These are phyloP conservation scores for Percopsis transmontana DNA, from an alignment of 2,113 vertebrate species.

Conservation along the genomic window DNA sequence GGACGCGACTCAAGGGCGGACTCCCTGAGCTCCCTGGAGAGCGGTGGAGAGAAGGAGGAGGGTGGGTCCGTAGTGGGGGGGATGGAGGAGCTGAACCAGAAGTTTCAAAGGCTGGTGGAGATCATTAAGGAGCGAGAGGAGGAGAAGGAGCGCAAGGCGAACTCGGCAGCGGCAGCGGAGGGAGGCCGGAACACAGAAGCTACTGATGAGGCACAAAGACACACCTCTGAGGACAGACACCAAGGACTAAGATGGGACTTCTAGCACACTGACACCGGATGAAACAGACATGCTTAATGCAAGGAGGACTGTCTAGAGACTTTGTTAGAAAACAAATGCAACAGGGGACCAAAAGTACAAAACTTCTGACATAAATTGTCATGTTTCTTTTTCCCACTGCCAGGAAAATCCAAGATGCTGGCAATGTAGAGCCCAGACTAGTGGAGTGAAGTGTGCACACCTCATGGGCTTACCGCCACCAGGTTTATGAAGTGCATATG, in stretches of 20 bases:
- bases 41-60: constrained; percentile 50
- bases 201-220: constrained; percentile 33
- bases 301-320: constrained; percentile 16
- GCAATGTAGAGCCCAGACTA: constrained; percentile 12
- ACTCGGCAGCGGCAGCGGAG: background rate
- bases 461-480: constrained; percentile 51
- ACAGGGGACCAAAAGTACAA: constrained; percentile 20
- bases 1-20: constrained; percentile 83
- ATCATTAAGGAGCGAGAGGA: constrained; percentile 80
- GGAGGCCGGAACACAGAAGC: constrained; percentile 13
- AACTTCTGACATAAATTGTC: constrained; percentile 27
- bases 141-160: constrained; percentile 44
- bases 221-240: constrained; percentile 23
- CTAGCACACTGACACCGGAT: constrained; percentile 30
- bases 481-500: constrained; percentile 46
- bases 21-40: constrained; percentile 87
- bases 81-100: constrained; percentile 83
- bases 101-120: constrained; percentile 85
- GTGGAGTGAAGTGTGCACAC: constrained; percentile 41
- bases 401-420: constrained; percentile 31
- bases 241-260: constrained; percentile 64
- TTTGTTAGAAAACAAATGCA: constrained; percentile 46
- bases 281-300: constrained; percentile 7
- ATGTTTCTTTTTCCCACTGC: constrained; percentile 3
- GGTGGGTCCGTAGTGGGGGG: constrained; percentile 30